Base-by-base conservation (phyloP, 2,797 vertebrate species). In the Tachyglossus aculeatus region DNA sequence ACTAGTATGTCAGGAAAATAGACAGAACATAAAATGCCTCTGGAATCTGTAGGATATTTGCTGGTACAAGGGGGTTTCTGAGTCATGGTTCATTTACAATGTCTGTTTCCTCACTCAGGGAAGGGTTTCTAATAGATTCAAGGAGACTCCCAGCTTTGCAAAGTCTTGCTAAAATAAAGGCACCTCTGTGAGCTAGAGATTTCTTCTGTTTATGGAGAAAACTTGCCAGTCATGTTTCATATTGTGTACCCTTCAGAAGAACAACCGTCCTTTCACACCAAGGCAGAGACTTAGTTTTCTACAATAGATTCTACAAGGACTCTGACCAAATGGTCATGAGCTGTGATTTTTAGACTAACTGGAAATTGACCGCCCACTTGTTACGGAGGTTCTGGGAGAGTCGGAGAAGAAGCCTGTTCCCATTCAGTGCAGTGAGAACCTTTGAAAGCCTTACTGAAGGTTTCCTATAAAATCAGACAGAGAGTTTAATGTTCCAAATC, bases 61-160 rank as follows among this genome's bases (percentile, higher is more conserved):
- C 85, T 88, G 88, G 88, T 92, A 92, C 74, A 90, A 90, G 86
- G 83, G 77, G 85, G 78, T 82, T 91, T 90, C 90, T 88, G 87
- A 90, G 87, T 71, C 84, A 88, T 78, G 90, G 88, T 88, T 92
- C 91, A 86, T 90, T 93, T 92, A 89, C 87, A 90, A 79, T 90
- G 91, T 91, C 92, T 92, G 89, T 87, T 92, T 92, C 88, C 89
- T 91, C 86, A 91, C 91, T 89, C 87, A 62, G 22, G 84, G 88
- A 91, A 91, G 77, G 84, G 58, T 88, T 92, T 89, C 90, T 90
- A 92, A 88, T 85, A 90, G 91, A 91, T 91, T 92, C 83, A 88
- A 86, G 88, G 90, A 93, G 89, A 67, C 84, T 86, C 82, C 65
- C 74, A 89, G 84, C 58, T 89, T 92, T 82, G 82, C 85, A 68